Evolutionary conservation across 2,888 invertebrate species (phyloP), one percentile per base, ranked within the genome.

Genomic region (Stenurella melanura): DNA sequence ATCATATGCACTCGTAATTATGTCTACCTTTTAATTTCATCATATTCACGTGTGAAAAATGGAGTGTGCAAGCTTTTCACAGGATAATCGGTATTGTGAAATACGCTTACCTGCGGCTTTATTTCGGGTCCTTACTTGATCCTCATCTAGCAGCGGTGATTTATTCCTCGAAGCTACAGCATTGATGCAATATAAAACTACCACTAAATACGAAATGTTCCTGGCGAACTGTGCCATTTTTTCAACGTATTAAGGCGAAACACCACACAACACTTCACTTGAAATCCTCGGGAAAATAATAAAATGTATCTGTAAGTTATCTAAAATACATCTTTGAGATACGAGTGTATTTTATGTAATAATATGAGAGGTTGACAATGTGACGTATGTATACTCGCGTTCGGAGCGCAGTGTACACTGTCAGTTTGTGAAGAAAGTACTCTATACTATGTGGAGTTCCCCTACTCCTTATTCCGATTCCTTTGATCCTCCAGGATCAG

Each of bases 81-180:
- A 10, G 42, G 18, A 4, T 19, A 5, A 18, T 57, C 6, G 18
- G 34, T 5, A n/a, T 15, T 1, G 15, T 50, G 17, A 26, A 26
- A 26, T 4, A 15, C 17, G 4, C 84, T 79, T 82, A 88, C 88
- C 88, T 84, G 88, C 88, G 30, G 87, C 86, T 81, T 87, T 88
- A 78, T 88, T 88, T 80, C 86, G 85, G 17, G 85, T 84, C 75
- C 86, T 86, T 56, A 83, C 80, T 58, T 82, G 83, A 54, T 87
- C 87, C 34, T 88, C 88, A 73, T 87, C 87, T 34, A 88, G 68
- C 19, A 88, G 82, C n/a, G 88, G 88, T 66, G 87, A 81, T 77
- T 85, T 87, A 82, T 83, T 86, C 82, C 88, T 86, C 57, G 83
- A 83, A 42, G 79, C 78, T 42, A 75, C 82, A 19, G 77, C 17